phyloP scores from a whole-genome alignment of 2,888 invertebrate species.

The Pyrochroa serraticornis region DNA sequence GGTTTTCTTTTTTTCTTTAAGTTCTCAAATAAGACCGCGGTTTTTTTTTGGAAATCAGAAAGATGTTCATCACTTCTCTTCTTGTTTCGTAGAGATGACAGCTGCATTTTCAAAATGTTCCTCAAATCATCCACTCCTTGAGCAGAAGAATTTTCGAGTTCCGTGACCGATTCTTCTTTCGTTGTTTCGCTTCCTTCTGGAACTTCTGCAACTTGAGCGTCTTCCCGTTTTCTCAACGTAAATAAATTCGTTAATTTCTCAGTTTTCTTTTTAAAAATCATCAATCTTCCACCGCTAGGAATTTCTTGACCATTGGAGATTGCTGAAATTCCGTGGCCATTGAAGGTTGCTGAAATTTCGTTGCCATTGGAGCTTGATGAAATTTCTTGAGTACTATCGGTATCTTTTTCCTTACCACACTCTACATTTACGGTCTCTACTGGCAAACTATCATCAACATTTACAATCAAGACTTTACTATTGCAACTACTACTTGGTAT shows the following conservation, averaged over 20 bases:
- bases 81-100: constrained; percentile 40
- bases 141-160: neutral
- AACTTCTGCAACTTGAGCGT: neutral
- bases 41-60: constrained; percentile 11
- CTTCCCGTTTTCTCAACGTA: neutral
- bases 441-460: neutral
- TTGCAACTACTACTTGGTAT: neutral
- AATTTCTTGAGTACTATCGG: neutral
- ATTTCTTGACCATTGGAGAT: neutral
- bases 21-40: constrained; percentile 7
- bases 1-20: constrained; percentile 23
- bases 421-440: neutral
- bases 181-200: too few species aligned
- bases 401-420: neutral
- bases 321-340: neutral
- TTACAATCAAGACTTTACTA: neutral
- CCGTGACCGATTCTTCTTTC: too few species aligned
- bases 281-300: neutral
- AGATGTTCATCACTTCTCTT: constrained; percentile 34
- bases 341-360: too few species aligned
- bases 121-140: constrained; percentile 37
- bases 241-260: neutral
- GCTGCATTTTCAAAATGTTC: constrained; percentile 42
- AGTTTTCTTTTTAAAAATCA: neutral
- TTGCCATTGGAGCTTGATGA: neutral